Evolutionary conservation across 2,113 vertebrate species (phyloP).

Genomic region (Ptilonorhynchus violaceus): DNA sequence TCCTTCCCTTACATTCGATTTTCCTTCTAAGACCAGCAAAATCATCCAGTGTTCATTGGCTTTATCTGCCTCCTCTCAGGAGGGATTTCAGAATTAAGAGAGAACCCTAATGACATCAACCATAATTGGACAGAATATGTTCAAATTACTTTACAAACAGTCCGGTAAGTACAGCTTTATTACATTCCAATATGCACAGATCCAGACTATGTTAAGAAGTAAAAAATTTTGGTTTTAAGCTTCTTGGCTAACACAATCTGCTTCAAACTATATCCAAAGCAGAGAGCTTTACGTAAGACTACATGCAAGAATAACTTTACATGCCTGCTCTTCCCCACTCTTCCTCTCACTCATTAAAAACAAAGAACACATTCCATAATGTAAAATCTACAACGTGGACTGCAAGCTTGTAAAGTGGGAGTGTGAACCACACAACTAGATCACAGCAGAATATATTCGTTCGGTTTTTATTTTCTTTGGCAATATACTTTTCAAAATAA

Average conservation of each 20-base stretch:
- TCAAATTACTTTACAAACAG: not conserved
- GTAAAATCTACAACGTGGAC: not conserved
- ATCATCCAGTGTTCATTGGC: not conserved
- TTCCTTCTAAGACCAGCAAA: not conserved
- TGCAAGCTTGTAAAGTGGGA: not conserved
- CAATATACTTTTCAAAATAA: not conserved
- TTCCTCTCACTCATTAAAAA: not conserved
- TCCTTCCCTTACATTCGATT: not conserved
- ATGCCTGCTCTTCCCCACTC: not conserved
- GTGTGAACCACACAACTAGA: not conserved
- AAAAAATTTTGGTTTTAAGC: not conserved
- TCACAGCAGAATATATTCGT: not conserved
- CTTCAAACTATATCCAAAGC: not conserved
- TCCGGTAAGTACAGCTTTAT: not conserved
- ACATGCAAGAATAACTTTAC: not conserved
- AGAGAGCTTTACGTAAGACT: not conserved
- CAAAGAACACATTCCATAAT: not conserved
- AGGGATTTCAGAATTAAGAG: not conserved
- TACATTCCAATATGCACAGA: not conserved
- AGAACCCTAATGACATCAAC: not conserved
- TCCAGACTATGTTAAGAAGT: not conserved
- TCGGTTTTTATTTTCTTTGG: not conserved
- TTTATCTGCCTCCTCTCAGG: not conserved
- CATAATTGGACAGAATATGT: not conserved
- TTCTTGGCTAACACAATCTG: not conserved